These are phyloP conservation scores for Sebastes schlegelii DNA, from an alignment of 2,113 vertebrate genomes.

Conservation along the genomic window DNA sequence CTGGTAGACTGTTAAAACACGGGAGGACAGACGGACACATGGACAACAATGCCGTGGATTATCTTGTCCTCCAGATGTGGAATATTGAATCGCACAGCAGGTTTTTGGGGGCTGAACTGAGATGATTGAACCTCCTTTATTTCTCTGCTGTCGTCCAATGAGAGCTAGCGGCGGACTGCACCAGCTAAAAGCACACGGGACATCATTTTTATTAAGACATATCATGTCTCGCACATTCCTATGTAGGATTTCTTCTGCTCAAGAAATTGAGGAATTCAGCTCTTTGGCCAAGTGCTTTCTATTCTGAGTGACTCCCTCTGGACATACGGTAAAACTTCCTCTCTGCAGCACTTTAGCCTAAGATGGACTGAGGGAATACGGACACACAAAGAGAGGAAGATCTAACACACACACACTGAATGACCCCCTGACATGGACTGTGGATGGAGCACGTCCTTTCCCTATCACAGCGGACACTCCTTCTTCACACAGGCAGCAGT, in stretches of 20 bases:
- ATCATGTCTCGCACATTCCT: constrained; percentile 20
- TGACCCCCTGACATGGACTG: constrained; percentile 9
- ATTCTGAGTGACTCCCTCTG: constrained; percentile 6
- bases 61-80: constrained; percentile 42
- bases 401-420: constrained; percentile 24
- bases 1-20: constrained; percentile 70
- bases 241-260: constrained; percentile 29
- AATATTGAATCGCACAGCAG: constrained; percentile 32
- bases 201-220: constrained; percentile 26
- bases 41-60: constrained; percentile 26
- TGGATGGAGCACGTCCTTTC: constrained; percentile 19
- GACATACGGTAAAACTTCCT: constrained; percentile 44
- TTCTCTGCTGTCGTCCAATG: constrained; percentile 46
- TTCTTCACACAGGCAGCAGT: constrained; percentile 15
- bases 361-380: constrained; percentile 59
- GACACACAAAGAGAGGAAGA: constrained; percentile 63
- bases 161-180: constrained; percentile 25
- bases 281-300: constrained; percentile 15
- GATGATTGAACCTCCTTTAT: constrained; percentile 9
- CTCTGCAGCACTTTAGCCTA: constrained; percentile 92
- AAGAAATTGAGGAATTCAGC: constrained; percentile 35
- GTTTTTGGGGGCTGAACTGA: constrained; percentile 10
- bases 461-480: constrained; percentile 6
- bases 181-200: constrained; percentile 33
- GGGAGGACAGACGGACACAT: constrained; percentile 16